Evolutionary conservation across 2,888 invertebrate species (phyloP), one percentile per base, ranked within the genome.

Genomic region (Margaritifera margaritifera): DNA sequence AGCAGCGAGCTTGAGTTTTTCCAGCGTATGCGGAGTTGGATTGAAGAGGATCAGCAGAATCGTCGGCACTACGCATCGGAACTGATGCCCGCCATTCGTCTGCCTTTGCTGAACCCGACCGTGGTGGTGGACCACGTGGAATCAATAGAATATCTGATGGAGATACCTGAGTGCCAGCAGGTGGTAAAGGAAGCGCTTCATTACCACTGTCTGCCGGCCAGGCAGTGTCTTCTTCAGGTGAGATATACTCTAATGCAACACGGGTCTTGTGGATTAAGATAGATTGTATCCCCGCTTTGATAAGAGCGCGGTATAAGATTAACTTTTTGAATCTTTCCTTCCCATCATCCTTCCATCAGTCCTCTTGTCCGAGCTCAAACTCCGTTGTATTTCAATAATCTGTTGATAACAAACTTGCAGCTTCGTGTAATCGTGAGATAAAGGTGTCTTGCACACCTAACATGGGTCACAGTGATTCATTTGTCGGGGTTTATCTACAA

Each of bases 181-280:
- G 72, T 84, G 31, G 82, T 84, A 8, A 81, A 85, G 63, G 85
- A 85, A 57, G 82, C 83, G 4, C 77, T 85, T 6, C 84, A 84
- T 67, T 85, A 85, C 66, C 85, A 85, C 56, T 79, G 84, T 61
- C 78, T 85, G 74, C 85, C 85, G 1, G 72, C 82, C 18, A 69
- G 85, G 53, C 85, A 85, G 59, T 79, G 80, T 62, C 68, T 85
- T 15, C 72, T 84, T 8, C 85, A 85, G 80, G 84, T 84, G 61
- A 54, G 62, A 15, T 27, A 61, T 31, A 31, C 18, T 6, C 31
- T 4, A 61, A 27, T 18, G 15, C 22, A 3, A 20, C 42, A 22
- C 1, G 4, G 5, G 5, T 6, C 8, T 31, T 18, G 19, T 27
- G 25, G 0, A 51, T n/a, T 15, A 57, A 18, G 15, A 42, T 15